A percentile compares a stretch with the other conserved stretches of the same genome.
Evolutionary conservation across 2,113 vertebrate genomes (phyloP).

Genomic region (Oenanthe oenanthe): DNA sequence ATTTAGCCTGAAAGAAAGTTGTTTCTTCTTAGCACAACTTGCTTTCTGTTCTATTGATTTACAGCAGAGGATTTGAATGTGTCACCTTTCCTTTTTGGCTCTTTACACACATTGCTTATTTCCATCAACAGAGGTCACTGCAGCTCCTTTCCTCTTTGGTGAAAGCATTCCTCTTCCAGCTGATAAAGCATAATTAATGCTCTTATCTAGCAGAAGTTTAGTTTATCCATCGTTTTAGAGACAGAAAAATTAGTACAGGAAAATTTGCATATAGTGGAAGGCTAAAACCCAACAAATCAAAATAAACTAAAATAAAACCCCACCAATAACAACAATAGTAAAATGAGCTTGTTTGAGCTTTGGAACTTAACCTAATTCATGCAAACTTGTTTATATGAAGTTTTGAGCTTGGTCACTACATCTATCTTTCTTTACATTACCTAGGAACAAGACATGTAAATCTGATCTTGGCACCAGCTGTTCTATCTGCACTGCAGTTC

Average conservation of each 20-base stretch:
- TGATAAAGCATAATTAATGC: neutral
- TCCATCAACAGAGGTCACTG: slow-evolving; percentile 80
- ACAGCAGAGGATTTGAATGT: neutral
- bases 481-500: neutral
- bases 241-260: neutral
- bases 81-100: neutral
- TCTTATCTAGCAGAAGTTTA: neutral
- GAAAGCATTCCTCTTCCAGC: neutral
- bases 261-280: neutral
- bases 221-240: neutral
- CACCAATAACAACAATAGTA: neutral
- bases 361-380: neutral
- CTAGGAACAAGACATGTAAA: neutral
- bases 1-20: neutral
- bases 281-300: neutral
- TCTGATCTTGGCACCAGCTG: neutral
- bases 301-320: neutral
- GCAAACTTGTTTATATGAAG: neutral
- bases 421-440: neutral
- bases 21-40: neutral
- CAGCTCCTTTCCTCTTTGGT: slow-evolving; percentile 32
- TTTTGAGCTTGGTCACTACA: neutral
- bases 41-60: neutral
- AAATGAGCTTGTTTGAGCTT: neutral
- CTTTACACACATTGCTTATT: slow-evolving; percentile 46